phyloP scores from a whole-genome alignment of 2,888 invertebrate species.

The Agelastica alni region DNA sequence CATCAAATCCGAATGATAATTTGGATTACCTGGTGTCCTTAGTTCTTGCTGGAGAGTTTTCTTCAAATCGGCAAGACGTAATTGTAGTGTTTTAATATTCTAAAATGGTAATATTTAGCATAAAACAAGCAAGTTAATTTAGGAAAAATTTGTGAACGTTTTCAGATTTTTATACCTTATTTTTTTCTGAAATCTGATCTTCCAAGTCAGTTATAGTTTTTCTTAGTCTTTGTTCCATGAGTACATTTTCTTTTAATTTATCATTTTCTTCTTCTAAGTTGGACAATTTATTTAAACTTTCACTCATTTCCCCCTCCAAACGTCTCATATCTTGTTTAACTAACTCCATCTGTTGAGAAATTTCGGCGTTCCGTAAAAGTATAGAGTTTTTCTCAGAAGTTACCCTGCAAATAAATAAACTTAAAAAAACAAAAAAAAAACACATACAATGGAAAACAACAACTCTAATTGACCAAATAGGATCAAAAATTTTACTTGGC shows the following conservation, averaged over 20 bases:
- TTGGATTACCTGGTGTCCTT: slow-evolving; percentile 58
- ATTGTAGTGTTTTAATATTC: slow-evolving; percentile 87
- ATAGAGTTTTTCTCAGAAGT: slow-evolving; percentile 77
- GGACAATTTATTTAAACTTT: slow-evolving; percentile 63
- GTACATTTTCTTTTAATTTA: slow-evolving; percentile 54
- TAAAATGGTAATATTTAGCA: slow-evolving; percentile 53
- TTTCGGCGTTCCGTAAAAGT: slow-evolving; percentile 76
- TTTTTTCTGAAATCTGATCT: slow-evolving; percentile 67
- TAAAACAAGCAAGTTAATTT: not conserved
- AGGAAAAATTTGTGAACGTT: not conserved
- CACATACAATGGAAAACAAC: no score
- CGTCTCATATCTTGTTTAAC: slow-evolving; percentile 73
- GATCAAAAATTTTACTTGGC: no score
- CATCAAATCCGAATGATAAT: slow-evolving; percentile 63
- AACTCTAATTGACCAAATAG: no score
- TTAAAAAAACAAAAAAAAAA: no score
- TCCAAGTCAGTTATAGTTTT: slow-evolving; percentile 62
- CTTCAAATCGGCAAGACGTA: slow-evolving; percentile 86
- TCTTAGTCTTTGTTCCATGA: slow-evolving; percentile 59
- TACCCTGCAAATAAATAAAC: slow-evolving; percentile 59
- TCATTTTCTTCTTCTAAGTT: slow-evolving; percentile 60
- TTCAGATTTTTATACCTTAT: slow-evolving; percentile 58
- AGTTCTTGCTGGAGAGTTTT: slow-evolving; percentile 89
- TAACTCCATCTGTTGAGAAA: slow-evolving; percentile 79
- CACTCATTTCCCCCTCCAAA: slow-evolving; percentile 68